A percentile compares a stretch with the other conserved stretches of the same genome.
phyloP scores from a whole-genome alignment of 2,888 invertebrate genomes.

The Drosophila nigritarsus region DNA sequence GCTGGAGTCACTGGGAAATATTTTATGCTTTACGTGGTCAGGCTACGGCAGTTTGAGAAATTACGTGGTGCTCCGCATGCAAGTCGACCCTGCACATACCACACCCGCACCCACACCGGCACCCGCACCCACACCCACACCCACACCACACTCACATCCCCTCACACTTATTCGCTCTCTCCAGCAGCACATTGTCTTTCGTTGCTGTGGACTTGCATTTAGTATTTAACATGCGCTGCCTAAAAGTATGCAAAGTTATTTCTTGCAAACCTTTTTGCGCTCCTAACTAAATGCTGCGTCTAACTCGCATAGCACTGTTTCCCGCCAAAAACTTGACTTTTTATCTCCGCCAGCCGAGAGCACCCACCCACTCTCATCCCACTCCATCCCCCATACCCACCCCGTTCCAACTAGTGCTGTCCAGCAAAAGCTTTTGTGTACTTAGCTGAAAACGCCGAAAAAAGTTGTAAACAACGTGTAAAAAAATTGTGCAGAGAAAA shows the following conservation, averaged over 20 bases:
- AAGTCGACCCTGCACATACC: slow-evolving; percentile 8
- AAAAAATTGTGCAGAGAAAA: slow-evolving; percentile 74
- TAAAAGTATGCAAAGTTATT: slow-evolving; percentile 80
- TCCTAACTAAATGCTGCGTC: slow-evolving; percentile 66
- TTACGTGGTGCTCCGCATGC: slow-evolving; percentile 71
- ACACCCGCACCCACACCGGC: background rate
- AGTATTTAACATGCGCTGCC: slow-evolving; percentile 76
- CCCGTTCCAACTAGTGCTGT: slow-evolving; percentile 17
- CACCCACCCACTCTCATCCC: slow-evolving; percentile 4
- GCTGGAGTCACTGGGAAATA: slow-evolving; percentile 59
- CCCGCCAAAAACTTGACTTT: slow-evolving; percentile 67
- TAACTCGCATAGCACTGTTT: slow-evolving; percentile 55
- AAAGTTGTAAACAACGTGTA: slow-evolving; percentile 80
- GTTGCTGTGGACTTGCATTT: slow-evolving; percentile 58
- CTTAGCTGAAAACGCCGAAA: slow-evolving; percentile 65
- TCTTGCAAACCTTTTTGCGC: slow-evolving; percentile 63
- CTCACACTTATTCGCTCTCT: background rate
- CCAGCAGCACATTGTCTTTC: slow-evolving; percentile 55
- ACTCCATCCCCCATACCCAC: background rate
- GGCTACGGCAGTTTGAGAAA: slow-evolving; percentile 78
- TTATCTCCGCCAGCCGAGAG: slow-evolving; percentile 52
- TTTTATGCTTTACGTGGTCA: slow-evolving; percentile 81
- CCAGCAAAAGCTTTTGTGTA: slow-evolving; percentile 72
- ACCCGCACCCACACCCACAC: background rate
- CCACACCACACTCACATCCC: background rate